phyloP scores from a whole-genome alignment of 2,797 vertebrate species.

The Champsocephalus esox region DNA sequence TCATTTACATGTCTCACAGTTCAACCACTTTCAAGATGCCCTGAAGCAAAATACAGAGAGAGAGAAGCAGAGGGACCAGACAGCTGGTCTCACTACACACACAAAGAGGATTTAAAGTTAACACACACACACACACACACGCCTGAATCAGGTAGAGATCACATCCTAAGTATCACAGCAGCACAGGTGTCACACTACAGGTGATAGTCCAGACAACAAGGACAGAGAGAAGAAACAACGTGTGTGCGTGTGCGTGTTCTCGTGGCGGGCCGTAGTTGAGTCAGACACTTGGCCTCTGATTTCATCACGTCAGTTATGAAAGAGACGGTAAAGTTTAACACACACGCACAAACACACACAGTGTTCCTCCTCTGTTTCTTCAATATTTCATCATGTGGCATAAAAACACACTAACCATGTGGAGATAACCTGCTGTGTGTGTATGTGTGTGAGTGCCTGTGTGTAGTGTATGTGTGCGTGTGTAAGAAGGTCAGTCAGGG shows the following conservation, averaged over 20 bases:
- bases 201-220: conserved; percentile 48
- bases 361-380: conserved; percentile 69
- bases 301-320: conserved; percentile 86
- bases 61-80: conserved; percentile 24
- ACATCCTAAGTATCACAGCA: conserved; percentile 28
- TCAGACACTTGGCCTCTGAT: conserved; percentile 84
- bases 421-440: conserved; percentile 68
- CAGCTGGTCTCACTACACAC: not conserved
- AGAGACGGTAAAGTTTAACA: conserved; percentile 80
- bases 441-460: not conserved
- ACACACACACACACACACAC: too few relatives aligned
- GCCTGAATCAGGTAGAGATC: not conserved
- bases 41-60: conserved; percentile 6
- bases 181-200: conserved; percentile 46
- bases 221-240: conserved; percentile 25
- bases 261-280: conserved; percentile 76
- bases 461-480: conserved; percentile 14
- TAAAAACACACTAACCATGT: conserved; percentile 76
- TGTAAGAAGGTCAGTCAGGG: conserved; percentile 59
- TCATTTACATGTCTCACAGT: conserved; percentile 38
- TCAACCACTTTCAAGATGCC: conserved; percentile 19
- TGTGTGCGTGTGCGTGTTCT: conserved; percentile 52
- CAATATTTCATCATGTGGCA: conserved; percentile 81
- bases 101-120: too few relatives aligned
- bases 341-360: conserved; percentile 16